Evolutionary conservation across 2,113 vertebrate genomes (phyloP), one percentile per base, ranked within the genome.

Genomic region (Chamaea fasciata): DNA sequence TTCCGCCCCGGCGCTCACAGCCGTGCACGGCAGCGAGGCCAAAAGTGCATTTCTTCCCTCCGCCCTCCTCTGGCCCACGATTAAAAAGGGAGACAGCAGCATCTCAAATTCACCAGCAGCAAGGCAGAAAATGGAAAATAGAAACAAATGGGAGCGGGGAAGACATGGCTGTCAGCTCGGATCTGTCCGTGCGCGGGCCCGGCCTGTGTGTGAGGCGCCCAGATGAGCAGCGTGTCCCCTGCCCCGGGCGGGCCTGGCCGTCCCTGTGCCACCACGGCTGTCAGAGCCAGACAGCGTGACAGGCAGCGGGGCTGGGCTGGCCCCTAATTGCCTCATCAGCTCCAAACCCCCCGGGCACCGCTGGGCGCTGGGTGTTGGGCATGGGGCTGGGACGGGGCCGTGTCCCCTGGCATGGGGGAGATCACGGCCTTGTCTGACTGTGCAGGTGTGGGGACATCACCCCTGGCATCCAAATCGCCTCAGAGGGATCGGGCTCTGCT

Each of bases 301-400:
- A 47, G n/a, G 8, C 52, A 35, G 47, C 2, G 1, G 2, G 15
- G 28, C 53, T 8, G n/a, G 27, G 3, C 3, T 18, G 78, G 85
- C 42, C 71, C 75, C 71, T 35, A 0, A 9, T 20, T 24, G 71
- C 42, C 70, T 33, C 20, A 88, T 35, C 0, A 0, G 47, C 7
- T 23, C 13, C 62, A 2, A 16, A 74, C 55, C 59, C 41, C 23
- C 1, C 30, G 33, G 62, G 65, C 74, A 6, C 24, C 2, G 3
- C 6, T 3, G 18, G 57, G 42, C 62, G 49, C 47, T 4, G 2
- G 1, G 50, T 46, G 53, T 3, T 0, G 0, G 17, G 3, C 0
- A 5, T 4, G 53, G 5, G 30, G 57, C 47, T 24, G 56, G 4
- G 27, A 1, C 16, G 6, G 26, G 71, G 41, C 44, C 44, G 4